Evolutionary conservation across 2,888 invertebrate species (phyloP), one percentile per base, ranked within the genome.

Genomic region (Schizotus pectinicornis): DNA sequence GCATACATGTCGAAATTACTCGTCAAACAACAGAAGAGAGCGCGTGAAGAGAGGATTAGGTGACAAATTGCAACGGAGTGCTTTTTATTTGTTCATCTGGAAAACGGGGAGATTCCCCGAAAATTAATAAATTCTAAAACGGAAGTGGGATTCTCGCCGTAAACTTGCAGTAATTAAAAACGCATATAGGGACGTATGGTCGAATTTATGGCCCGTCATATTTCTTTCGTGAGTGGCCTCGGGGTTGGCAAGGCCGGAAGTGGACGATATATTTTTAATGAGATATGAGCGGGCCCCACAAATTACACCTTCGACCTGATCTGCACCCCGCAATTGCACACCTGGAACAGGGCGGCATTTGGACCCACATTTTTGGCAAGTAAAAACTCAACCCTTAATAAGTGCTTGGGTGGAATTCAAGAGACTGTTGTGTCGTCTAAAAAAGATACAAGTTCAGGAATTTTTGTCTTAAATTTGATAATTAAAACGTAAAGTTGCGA

Each of bases 281-380:
- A 74, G 71, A 70, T 67, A 65, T 63, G 67, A 67, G 65, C 68
- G 73, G 72, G 68, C 64, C 65, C 67, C 67, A 69, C 73, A 74
- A 76, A 75, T 76, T 75, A 73, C 72, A 73, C 72, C 73, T 74
- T 72, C 74, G 74, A 75, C 74, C 74, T 67, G 63, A 71, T 71
- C 71, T 71, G 67, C 68, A 66, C 71, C 68, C 61, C 55, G 56
- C 58, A 54, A 62, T 62, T 47, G 43, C 56, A 57, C 66, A 69
- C 69, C 67, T 67, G 65, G 59, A 32, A 48, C 67, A 68, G 69
- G 64, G 58, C n/a, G 31, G 58, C 11, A 59, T 42, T 62, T 22
- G 22, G 22, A 22, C 22, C 5, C 3, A 22, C 2, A 22, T n/a
- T n/a, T n/a, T n/a, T n/a, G n/a, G n/a, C n/a, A n/a, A n/a, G n/a